These are phyloP conservation scores for Catostomus latipinnis DNA, from an alignment of 2,797 vertebrate genomes.

Conservation along the genomic window DNA sequence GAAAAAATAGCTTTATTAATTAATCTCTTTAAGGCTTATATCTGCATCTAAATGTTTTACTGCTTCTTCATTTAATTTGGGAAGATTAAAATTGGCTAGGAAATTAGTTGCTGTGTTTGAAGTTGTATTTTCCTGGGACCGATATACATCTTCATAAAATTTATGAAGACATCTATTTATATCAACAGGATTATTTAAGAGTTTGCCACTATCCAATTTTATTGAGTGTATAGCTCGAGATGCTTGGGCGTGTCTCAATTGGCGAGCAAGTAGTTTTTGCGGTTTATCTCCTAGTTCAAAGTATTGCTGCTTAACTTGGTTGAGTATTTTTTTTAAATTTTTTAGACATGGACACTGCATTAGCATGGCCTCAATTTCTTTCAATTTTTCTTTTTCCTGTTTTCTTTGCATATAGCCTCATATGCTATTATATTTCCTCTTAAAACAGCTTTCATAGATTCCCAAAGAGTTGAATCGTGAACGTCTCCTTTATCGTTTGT, in stretches of 20 bases:
- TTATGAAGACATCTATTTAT: too few relatives aligned
- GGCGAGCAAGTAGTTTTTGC: background rate
- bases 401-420: background rate
- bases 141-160: background rate
- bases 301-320: background rate
- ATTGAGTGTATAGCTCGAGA: background rate
- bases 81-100: constrained; percentile 1
- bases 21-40: too few relatives aligned
- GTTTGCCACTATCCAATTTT: background rate
- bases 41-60: too few relatives aligned
- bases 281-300: background rate
- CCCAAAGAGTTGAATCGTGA: background rate
- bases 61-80: background rate
- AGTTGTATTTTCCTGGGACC: background rate
- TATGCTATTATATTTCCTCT: background rate
- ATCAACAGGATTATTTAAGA: background rate
- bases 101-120: background rate
- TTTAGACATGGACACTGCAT: background rate
- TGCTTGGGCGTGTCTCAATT: background rate
- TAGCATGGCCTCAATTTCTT: background rate
- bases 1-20: too few relatives aligned
- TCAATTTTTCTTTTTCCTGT: background rate
- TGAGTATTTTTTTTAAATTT: background rate
- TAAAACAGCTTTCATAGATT: background rate
- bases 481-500: background rate